A percentile compares a stretch with the other conserved stretches of the same genome.
phyloP scores from a whole-genome alignment of 1,140 invertebrate species.

The Streblospio benedicti region DNA sequence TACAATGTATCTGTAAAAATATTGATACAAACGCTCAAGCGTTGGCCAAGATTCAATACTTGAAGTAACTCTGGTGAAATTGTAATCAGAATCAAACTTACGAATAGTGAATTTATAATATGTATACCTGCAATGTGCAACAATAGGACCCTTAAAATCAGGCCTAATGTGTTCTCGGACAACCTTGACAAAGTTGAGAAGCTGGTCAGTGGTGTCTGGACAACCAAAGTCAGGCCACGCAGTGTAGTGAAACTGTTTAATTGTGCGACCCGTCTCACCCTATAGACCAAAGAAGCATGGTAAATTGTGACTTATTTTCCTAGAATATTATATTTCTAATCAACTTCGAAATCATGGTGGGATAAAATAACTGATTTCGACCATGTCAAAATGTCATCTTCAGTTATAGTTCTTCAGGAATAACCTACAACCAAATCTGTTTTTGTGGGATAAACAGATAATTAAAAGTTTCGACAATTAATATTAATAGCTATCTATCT shows the following conservation, averaged over 20 bases:
- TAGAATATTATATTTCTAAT: neutral
- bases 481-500: no score
- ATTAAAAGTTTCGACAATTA: no score
- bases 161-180: conserved; percentile 34
- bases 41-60: no score
- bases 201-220: conserved; percentile 35
- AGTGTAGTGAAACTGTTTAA: conserved; percentile 44
- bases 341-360: neutral
- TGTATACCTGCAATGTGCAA: conserved; percentile 45
- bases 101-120: neutral
- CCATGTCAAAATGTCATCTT: neutral
- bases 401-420: neutral
- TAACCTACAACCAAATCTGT: neutral
- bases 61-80: no score
- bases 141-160: conserved; percentile 29
- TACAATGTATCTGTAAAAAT: no score
- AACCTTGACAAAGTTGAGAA: conserved; percentile 40
- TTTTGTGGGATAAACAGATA: neutral
- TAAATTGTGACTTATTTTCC: neutral
- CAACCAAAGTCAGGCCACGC: conserved; percentile 47
- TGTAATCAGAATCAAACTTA: neutral
- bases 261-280: conserved; percentile 30
- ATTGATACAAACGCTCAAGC: no score
- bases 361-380: neutral
- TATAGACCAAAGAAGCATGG: conserved; percentile 15